Percentiles rank a stretch among this genome's conserved stretches.
Conservation (phyloP, 2,113 vertebrate genomes). For the Coptodon bakossiorum region DNA sequence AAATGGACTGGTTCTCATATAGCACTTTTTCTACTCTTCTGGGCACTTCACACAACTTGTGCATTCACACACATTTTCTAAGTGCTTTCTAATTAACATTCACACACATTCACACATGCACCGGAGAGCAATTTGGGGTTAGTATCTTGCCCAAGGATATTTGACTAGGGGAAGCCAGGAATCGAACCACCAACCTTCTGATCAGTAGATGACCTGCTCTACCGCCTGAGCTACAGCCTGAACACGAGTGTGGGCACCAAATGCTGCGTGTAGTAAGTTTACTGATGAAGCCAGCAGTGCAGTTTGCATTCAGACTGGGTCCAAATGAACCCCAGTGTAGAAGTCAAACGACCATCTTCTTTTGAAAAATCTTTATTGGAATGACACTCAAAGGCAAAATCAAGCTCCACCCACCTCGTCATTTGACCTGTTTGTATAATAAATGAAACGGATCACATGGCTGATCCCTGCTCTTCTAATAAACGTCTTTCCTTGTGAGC, state of each 20-base stretch:
- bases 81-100: background rate
- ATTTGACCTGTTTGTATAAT: background rate
- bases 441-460: background rate
- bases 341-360: background rate
- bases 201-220: background rate
- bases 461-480: background rate
- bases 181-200: background rate
- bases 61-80: background rate
- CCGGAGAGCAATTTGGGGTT: too few relatives aligned
- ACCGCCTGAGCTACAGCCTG: background rate
- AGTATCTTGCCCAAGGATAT: background rate
- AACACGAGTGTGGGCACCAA: background rate
- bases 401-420: fast-evolving
- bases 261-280: background rate
- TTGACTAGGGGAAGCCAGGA: background rate
- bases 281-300: background rate
- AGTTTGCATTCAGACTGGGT: background rate
- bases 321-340: background rate
- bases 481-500: background rate
- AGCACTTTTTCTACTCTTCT: background rate
- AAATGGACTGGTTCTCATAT: background rate
- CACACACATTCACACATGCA: too few relatives aligned
- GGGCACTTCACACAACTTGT: background rate
- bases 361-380: background rate
- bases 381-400: background rate